phyloP scores from a whole-genome alignment of 2,888 invertebrate species.

The Lithophane leautieri region DNA sequence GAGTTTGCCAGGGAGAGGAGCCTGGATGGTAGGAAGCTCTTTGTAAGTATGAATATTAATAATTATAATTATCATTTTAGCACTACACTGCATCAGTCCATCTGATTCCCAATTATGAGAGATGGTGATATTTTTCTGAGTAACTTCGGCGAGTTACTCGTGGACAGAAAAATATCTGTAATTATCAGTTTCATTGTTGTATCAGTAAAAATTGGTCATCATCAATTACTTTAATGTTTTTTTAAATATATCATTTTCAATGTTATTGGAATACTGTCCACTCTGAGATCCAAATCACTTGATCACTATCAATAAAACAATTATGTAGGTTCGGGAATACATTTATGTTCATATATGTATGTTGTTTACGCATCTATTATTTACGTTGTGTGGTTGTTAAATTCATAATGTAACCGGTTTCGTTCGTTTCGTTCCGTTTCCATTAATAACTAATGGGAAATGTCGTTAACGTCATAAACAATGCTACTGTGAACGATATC shows the following conservation, averaged over 20 bases:
- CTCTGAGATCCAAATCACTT: too few relatives aligned
- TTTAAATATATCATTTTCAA: too few relatives aligned
- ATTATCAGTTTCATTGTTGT: too few relatives aligned
- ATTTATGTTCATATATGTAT: too few relatives aligned
- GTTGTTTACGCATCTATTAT: not conserved
- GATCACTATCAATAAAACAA: too few relatives aligned
- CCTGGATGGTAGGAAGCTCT: constrained; percentile 79
- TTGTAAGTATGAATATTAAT: constrained; percentile 72
- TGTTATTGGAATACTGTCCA: not conserved
- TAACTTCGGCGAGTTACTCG: too few relatives aligned
- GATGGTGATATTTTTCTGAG: not conserved
- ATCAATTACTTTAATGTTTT: too few relatives aligned
- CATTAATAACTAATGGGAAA: not conserved
- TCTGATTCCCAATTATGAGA: not conserved
- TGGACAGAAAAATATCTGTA: too few relatives aligned
- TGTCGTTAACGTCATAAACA: not conserved
- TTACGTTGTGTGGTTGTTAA: not conserved
- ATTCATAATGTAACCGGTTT: not conserved
- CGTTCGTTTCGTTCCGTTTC: too few relatives aligned
- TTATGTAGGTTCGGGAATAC: too few relatives aligned
- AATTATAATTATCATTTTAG: not conserved
- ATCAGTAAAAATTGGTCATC: not conserved
- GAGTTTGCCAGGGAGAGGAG: constrained; percentile 77
- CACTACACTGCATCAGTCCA: too few relatives aligned
- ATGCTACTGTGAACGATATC: constrained; percentile 1